Evolutionary conservation across 2,888 invertebrate genomes (phyloP).

Genomic region (Ormyrus nitidulus): DNA sequence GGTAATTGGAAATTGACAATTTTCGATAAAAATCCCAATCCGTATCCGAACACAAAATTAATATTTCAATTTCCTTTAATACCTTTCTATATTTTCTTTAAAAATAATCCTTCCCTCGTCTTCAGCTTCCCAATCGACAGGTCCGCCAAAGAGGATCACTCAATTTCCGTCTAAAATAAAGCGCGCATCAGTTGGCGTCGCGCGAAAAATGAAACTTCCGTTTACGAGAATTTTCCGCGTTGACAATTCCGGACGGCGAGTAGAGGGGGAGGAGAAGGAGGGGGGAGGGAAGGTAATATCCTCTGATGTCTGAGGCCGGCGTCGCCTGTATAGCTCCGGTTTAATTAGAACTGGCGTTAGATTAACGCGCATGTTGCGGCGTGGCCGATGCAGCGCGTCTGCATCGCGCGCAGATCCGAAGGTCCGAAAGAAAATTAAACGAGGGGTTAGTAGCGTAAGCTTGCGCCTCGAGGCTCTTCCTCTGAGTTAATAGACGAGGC

Average conservation of each 20-base stretch:
- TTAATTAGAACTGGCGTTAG: slow-evolving; percentile 58
- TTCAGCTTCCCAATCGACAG: neutral
- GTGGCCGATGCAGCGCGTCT: slow-evolving; percentile 1
- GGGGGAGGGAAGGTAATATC: slow-evolving; percentile 11
- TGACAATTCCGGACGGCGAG: neutral
- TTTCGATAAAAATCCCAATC: too few species aligned
- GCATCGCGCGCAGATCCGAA: neutral
- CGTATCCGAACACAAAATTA: too few species aligned
- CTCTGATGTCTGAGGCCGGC: slow-evolving; percentile 35
- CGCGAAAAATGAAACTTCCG: too few species aligned
- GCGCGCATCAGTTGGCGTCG: too few species aligned
- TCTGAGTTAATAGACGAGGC: too few species aligned
- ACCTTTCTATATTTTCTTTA: too few species aligned
- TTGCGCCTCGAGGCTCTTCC: neutral
- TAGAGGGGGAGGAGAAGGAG: neutral
- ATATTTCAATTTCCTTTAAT: too few species aligned
- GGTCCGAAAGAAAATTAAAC: slow-evolving; percentile 34
- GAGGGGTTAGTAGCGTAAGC: slow-evolving; percentile 16
- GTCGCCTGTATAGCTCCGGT: slow-evolving; percentile 6
- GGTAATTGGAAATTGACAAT: too few species aligned
- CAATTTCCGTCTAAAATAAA: too few species aligned
- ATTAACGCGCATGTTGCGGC: slow-evolving; percentile 57
- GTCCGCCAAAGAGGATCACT: too few species aligned
- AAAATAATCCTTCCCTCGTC: too few species aligned
- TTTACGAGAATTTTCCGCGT: too few species aligned